Conservation (phyloP, 2,113 vertebrate genomes). For the Cottus gobio region DNA sequence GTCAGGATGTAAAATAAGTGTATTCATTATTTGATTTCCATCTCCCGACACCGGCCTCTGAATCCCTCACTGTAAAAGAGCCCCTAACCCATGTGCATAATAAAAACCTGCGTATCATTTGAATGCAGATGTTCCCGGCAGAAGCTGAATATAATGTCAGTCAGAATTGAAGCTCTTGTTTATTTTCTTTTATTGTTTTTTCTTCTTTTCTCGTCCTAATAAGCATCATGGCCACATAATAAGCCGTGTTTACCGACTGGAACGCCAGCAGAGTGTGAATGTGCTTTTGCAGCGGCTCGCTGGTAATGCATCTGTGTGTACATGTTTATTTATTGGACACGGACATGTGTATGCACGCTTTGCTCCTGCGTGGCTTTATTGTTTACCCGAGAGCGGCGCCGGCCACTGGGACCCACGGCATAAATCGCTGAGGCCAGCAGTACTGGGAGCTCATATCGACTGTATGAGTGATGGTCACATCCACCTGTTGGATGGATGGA, state of each 20-base stretch:
- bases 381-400: conserved; percentile 29
- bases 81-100: conserved; percentile 58
- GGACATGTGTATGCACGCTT: not conserved
- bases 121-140: conserved; percentile 75
- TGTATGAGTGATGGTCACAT: conserved; percentile 75
- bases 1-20: conserved; percentile 59
- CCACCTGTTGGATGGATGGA: conserved; percentile 76
- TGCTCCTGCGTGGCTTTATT: not conserved
- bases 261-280: not conserved
- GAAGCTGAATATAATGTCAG: conserved; percentile 18
- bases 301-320: conserved; percentile 10
- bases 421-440: conserved; percentile 7
- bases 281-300: not conserved
- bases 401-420: not conserved
- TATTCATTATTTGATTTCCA: conserved; percentile 79
- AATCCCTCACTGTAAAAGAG: conserved; percentile 44
- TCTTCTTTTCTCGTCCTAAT: not conserved
- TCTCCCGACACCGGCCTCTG: conserved; percentile 51
- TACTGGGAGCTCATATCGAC: conserved; percentile 55
- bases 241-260: conserved; percentile 8
- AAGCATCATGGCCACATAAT: not conserved
- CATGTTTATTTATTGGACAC: not conserved
- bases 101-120: conserved; percentile 78
- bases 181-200: not conserved
- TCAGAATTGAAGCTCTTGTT: conserved; percentile 10